Conservation (phyloP, 2,113 vertebrate species). For the Oncorhynchus gorbuscha region DNA sequence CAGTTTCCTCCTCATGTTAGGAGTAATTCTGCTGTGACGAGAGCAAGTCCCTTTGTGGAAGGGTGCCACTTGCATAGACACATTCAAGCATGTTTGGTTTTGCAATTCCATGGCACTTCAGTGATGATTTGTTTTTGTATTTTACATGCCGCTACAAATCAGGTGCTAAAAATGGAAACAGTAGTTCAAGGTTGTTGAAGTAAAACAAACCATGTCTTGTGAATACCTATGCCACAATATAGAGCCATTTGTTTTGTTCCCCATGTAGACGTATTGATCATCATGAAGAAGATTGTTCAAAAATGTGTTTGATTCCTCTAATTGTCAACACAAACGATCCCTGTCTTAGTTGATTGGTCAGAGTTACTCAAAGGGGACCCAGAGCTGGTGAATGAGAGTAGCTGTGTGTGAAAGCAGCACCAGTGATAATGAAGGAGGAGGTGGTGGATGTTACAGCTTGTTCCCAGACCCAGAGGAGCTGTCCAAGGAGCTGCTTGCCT, state of each 20-base stretch:
- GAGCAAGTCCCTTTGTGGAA: not conserved
- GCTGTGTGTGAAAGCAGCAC: constrained; percentile 51
- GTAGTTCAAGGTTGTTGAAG: not conserved
- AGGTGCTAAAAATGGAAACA: not conserved
- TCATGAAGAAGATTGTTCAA: not conserved
- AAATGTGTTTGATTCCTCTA: not conserved
- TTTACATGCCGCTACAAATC: not conserved
- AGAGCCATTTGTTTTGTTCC: no score
- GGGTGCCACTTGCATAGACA: not conserved
- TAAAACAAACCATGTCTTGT: not conserved
- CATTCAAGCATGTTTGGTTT: not conserved
- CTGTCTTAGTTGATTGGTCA: constrained; percentile 39
- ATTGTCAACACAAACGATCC: not conserved
- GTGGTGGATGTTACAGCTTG: constrained; percentile 28
- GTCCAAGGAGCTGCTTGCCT: constrained; percentile 24
- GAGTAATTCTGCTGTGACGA: constrained; percentile 21
- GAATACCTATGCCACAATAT: no score
- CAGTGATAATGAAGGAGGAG: constrained; percentile 49
- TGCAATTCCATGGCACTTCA: not conserved
- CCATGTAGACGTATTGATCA: not conserved
- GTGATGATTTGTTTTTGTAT: not conserved
- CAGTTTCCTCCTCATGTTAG: constrained; percentile 22
- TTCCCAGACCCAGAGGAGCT: constrained; percentile 46
- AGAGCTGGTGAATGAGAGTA: constrained; percentile 37
- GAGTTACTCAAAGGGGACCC: not conserved